These are phyloP conservation scores for Pachydiplax longipennis DNA, from an alignment of 2,888 invertebrate genomes.

Conservation along the genomic window DNA sequence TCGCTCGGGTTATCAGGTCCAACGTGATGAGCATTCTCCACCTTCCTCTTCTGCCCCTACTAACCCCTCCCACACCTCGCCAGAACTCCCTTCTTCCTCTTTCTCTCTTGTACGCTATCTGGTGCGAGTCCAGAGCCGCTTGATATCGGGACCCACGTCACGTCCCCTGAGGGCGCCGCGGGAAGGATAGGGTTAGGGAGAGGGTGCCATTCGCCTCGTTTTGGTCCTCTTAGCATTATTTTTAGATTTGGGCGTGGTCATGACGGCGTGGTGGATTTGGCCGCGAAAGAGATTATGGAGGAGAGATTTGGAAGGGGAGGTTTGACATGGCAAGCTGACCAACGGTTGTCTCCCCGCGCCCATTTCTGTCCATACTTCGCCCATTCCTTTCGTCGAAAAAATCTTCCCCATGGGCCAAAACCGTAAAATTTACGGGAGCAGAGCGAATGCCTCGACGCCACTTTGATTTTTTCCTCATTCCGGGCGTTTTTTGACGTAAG, in stretches of 20 bases:
- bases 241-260: slow-evolving; percentile 40
- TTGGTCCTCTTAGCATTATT: slow-evolving; percentile 32
- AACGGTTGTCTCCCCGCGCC: background rate
- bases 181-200: background rate
- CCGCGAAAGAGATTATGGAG: background rate
- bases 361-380: background rate
- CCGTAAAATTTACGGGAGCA: slow-evolving; percentile 45
- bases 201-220: background rate
- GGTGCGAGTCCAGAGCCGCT: background rate
- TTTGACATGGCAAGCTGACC: background rate
- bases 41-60: background rate
- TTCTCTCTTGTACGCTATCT: background rate
- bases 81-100: background rate
- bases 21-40: slow-evolving; percentile 15
- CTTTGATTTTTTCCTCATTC: background rate
- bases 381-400: background rate
- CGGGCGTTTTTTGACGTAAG: background rate
- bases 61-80: background rate
- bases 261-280: slow-evolving; percentile 29
- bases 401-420: background rate
- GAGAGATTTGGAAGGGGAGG: background rate
- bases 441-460: slow-evolving; percentile 15
- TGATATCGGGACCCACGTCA: background rate
- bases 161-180: slow-evolving; percentile 9
- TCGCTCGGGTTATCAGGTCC: slow-evolving; percentile 33